These are phyloP conservation scores for Acanthopleura granulata DNA, from an alignment of 2,888 invertebrate genomes.

Conservation along the genomic window DNA sequence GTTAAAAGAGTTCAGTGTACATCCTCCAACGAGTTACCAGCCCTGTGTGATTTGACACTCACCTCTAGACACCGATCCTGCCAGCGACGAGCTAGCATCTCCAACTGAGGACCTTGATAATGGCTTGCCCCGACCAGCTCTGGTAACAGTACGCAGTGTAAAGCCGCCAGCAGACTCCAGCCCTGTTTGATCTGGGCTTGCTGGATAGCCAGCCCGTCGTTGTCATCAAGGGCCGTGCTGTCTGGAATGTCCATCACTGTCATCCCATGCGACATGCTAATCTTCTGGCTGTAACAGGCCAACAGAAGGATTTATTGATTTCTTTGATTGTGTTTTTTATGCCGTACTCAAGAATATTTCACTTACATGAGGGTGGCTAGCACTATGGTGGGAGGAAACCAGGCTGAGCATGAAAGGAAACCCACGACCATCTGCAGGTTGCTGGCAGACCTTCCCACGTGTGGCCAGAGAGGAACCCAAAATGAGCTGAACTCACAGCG, in stretches of 20 bases:
- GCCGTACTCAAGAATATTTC: no score
- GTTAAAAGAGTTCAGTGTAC: slow-evolving; percentile 96
- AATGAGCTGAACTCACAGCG: no score
- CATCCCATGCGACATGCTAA: slow-evolving; percentile 33
- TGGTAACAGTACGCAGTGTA: slow-evolving; percentile 95
- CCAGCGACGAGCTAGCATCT: slow-evolving; percentile 97
- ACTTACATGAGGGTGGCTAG: no score
- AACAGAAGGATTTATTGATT: no score
- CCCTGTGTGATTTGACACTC: slow-evolving; percentile 89
- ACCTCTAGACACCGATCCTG: slow-evolving; percentile 99
- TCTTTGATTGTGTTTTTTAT: no score
- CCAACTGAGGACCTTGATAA: slow-evolving; percentile 94
- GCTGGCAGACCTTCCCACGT: no score
- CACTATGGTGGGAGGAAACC: no score
- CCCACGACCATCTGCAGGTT: no score
- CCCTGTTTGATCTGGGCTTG: slow-evolving; percentile 96
- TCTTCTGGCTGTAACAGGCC: neutral
- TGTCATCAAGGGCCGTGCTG: slow-evolving; percentile 43
- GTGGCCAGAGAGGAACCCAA: no score
- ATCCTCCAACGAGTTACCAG: slow-evolving; percentile 95
- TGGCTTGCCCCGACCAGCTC: slow-evolving; percentile 86
- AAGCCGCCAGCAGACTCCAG: slow-evolving; percentile 95
- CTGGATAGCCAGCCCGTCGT: slow-evolving; percentile 40
- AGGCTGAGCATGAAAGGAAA: no score
- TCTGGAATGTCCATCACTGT: slow-evolving; percentile 36